Evolutionary conservation across 2,797 vertebrate genomes (phyloP).

Genomic region (Girardinus metallicus): DNA sequence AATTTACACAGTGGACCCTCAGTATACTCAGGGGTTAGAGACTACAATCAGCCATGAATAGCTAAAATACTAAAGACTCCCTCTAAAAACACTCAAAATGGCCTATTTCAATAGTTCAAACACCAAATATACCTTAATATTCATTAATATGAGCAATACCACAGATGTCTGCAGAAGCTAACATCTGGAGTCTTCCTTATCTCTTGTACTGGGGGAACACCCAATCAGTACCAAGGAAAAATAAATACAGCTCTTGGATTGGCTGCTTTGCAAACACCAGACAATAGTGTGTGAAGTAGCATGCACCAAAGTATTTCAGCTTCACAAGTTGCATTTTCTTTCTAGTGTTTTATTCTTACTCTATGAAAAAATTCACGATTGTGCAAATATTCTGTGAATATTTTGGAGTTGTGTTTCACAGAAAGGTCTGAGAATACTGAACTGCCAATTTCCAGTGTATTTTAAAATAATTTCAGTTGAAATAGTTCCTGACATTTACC

Average conservation of each 20-base stretch:
- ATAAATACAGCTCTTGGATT: too few relatives aligned
- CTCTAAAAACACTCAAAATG: too few relatives aligned
- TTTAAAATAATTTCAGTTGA: not conserved
- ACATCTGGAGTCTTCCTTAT: too few relatives aligned
- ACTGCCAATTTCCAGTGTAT: not conserved
- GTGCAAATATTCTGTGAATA: not conserved
- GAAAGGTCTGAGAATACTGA: not conserved
- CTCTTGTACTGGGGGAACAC: too few relatives aligned
- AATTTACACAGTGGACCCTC: not conserved
- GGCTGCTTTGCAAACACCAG: too few relatives aligned
- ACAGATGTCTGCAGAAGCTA: too few relatives aligned
- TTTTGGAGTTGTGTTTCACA: not conserved
- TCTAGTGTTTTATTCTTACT: not conserved
- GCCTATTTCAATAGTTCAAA: too few relatives aligned
- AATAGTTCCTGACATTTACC: not conserved
- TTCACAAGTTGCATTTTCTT: not conserved
- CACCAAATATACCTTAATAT: not conserved
- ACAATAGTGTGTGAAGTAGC: too few relatives aligned
- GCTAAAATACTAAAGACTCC: not conserved
- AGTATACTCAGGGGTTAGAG: not conserved
- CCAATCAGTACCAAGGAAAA: too few relatives aligned
- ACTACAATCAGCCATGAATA: not conserved
- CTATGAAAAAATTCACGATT: not conserved
- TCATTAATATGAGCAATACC: not conserved
- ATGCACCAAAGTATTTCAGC: too few relatives aligned